Conservation (phyloP, 2,888 invertebrate genomes). For the Sesia bembeciformis region DNA sequence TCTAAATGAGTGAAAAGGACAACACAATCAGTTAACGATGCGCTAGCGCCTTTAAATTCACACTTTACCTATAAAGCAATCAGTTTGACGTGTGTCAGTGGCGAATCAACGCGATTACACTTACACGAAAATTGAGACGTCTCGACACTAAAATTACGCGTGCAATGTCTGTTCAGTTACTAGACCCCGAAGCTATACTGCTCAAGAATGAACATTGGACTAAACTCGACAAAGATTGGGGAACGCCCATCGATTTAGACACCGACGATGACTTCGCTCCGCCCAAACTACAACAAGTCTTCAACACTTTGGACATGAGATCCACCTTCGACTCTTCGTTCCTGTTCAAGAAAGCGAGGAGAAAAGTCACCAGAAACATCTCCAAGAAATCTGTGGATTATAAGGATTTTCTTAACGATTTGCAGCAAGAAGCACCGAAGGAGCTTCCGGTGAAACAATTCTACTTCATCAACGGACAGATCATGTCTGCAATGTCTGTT, state of each 20-base stretch:
- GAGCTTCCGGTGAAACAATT: constrained; percentile 29
- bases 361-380: constrained; percentile 28
- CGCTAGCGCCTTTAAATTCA: no score
- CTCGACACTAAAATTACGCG: no score
- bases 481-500: constrained; percentile 48
- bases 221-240: constrained; percentile 53
- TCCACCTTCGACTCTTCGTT: constrained; percentile 56
- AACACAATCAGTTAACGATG: no score
- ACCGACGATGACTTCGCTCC: constrained; percentile 33
- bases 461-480: constrained; percentile 42
- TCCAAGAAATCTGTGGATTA: constrained; percentile 42
- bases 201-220: constrained; percentile 54
- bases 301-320: constrained; percentile 44
- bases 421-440: constrained; percentile 15
- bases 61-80: no score
- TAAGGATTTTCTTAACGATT: constrained; percentile 42
- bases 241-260: constrained; percentile 51
- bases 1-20: no score
- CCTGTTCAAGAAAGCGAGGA: constrained; percentile 41
- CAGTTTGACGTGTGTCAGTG: no score
- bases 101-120: no score
- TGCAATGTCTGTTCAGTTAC: constrained; percentile 11
- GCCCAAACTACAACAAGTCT: constrained; percentile 24
- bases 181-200: constrained; percentile 46
- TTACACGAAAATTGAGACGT: no score